Conservation (phyloP, 1,140 invertebrate genomes). For the Leguminivora glycinivorella region DNA sequence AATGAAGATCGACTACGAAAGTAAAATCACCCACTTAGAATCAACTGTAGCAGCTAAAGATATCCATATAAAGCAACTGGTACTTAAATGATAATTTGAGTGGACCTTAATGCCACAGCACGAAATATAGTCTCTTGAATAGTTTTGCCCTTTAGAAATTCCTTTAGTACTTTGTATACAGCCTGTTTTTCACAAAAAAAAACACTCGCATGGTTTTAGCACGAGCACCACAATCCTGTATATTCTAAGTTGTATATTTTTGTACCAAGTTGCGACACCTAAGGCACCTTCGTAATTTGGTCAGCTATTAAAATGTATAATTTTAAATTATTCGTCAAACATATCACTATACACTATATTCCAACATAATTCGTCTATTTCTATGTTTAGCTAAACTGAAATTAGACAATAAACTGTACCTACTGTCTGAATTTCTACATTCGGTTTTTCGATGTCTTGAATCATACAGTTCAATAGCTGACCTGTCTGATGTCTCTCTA, state of each 20-base stretch:
- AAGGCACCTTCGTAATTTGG: neutral
- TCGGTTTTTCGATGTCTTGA: neutral
- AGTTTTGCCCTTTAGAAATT: neutral
- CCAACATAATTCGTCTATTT: no score
- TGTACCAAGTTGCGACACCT: neutral
- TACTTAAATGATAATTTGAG: conserved; percentile 52
- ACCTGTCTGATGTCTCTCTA: neutral
- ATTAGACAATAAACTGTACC: no score
- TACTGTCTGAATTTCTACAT: neutral
- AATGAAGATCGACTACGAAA: conserved; percentile 77
- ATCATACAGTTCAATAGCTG: neutral
- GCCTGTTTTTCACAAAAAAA: neutral
- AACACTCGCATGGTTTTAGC: conserved; percentile 6
- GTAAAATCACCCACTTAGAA: conserved; percentile 80
- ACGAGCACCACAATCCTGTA: conserved; percentile 13
- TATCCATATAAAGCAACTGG: conserved; percentile 81
- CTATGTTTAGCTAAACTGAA: no score
- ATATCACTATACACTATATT: no score
- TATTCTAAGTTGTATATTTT: neutral
- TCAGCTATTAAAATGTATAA: neutral
- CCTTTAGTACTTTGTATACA: neutral
- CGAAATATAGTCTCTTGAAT: conserved; percentile 24
- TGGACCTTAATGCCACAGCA: conserved; percentile 33
- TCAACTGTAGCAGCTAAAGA: conserved; percentile 80
- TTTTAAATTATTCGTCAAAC: neutral